These are phyloP conservation scores for Xestia rhomboidea DNA, from an alignment of 2,888 invertebrate genomes.

Conservation along the genomic window DNA sequence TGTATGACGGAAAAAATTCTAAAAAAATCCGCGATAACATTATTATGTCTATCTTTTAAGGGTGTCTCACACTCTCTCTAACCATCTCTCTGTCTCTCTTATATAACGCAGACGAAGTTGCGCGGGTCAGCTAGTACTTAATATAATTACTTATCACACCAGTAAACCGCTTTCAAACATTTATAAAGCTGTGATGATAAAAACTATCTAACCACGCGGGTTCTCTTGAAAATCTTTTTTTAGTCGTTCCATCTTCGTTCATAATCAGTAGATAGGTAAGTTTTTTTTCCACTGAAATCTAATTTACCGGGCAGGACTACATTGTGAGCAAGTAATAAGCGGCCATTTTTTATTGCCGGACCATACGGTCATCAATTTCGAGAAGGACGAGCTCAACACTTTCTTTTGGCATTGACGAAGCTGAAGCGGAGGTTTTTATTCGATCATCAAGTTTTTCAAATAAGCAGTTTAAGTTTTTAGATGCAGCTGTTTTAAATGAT, in stretches of 20 bases:
- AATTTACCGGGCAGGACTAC: constrained; percentile 5
- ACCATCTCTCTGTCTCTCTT: too few relatives aligned
- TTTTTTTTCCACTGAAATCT: constrained; percentile 7
- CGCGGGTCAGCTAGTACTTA: too few relatives aligned
- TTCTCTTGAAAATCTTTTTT: constrained; percentile 9
- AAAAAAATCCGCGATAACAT: too few relatives aligned
- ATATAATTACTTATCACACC: not conserved
- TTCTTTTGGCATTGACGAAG: constrained; percentile 22
- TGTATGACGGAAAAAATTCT: too few relatives aligned
- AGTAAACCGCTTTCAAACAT: not conserved
- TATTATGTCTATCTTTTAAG: too few relatives aligned
- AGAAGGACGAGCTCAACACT: constrained; percentile 13
- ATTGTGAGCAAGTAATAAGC: constrained; percentile 10
- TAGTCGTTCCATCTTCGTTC: constrained; percentile 38
- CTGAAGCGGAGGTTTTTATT: not conserved
- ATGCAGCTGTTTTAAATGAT: too few relatives aligned
- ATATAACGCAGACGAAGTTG: too few relatives aligned
- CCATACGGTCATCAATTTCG: constrained; percentile 33
- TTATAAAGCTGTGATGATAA: not conserved
- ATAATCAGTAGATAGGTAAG: not conserved
- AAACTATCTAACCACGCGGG: not conserved
- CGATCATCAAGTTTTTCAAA: constrained; percentile 20
- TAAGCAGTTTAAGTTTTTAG: not conserved
- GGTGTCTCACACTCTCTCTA: too few relatives aligned
- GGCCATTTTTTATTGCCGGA: constrained; percentile 8